phyloP scores from a whole-genome alignment of 2,888 invertebrate species.

The Apoda limacodes region DNA sequence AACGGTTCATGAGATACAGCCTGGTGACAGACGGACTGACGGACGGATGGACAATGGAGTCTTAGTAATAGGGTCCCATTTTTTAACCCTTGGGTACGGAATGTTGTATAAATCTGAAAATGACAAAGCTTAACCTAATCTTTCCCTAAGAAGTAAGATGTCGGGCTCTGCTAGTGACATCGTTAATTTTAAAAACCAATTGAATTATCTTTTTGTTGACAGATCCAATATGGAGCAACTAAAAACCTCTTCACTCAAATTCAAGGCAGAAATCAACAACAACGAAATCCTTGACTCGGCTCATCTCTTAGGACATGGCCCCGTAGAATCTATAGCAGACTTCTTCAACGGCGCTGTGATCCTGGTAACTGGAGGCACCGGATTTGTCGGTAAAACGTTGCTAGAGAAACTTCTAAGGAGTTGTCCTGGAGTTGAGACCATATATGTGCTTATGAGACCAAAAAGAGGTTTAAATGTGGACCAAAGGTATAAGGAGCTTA shows the following conservation, averaged over 20 bases:
- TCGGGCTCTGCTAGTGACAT: no score
- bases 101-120: no score
- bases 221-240: slow-evolving; percentile 40
- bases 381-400: slow-evolving; percentile 95
- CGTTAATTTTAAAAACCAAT: no score
- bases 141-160: no score
- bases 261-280: slow-evolving; percentile 25
- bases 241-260: slow-evolving; percentile 40
- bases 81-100: no score
- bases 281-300: slow-evolving; percentile 4
- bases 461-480: slow-evolving; percentile 78
- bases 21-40: no score
- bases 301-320: no score
- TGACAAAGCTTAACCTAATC: no score
- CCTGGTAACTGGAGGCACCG: slow-evolving; percentile 73
- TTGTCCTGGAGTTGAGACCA: slow-evolving; percentile 80
- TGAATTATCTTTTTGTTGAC: no score
- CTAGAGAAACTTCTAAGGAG: slow-evolving; percentile 92
- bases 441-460: slow-evolving; percentile 85
- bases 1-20: no score
- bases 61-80: no score
- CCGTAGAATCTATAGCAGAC: slow-evolving; percentile 48
- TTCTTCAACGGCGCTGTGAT: slow-evolving; percentile 68
- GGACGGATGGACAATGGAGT: no score
- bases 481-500: slow-evolving; percentile 77